Evolutionary conservation across 1,140 invertebrate species (phyloP).

Genomic region (Chrysomallon squamiferum): DNA sequence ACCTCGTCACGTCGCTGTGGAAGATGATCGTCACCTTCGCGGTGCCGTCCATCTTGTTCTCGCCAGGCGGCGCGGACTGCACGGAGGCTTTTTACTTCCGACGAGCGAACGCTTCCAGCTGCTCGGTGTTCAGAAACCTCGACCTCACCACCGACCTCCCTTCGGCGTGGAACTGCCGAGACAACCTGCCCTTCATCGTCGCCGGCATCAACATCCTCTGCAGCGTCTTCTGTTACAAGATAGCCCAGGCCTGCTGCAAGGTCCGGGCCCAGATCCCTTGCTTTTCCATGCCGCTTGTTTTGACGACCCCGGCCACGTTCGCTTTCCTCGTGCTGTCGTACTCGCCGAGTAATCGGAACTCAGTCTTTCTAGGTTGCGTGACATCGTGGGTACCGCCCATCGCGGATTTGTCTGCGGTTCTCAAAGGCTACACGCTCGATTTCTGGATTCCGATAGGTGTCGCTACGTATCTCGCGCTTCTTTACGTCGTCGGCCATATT

Average conservation of each 20-base stretch:
- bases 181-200: constrained; percentile 31
- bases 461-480: constrained; percentile 24
- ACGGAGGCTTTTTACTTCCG: constrained; percentile 19
- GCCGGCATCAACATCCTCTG: constrained; percentile 35
- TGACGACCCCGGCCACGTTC: constrained; percentile 42
- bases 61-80: constrained; percentile 15
- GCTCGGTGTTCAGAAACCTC: constrained; percentile 13
- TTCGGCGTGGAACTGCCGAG: constrained; percentile 15
- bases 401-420: constrained; percentile 11
- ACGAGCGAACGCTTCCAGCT: not conserved
- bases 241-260: constrained; percentile 41
- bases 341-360: constrained; percentile 11
- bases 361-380: constrained; percentile 56
- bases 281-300: constrained; percentile 39
- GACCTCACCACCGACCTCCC: constrained; percentile 1
- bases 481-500: constrained; percentile 32
- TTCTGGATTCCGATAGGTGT: constrained; percentile 19
- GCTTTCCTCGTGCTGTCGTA: constrained; percentile 25
- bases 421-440: constrained; percentile 8
- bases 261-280: constrained; percentile 42
- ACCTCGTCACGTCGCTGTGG: constrained; percentile 36
- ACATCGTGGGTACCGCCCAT: constrained; percentile 16
- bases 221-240: constrained; percentile 43
- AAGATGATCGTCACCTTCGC: constrained; percentile 43
- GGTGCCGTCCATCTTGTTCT: constrained; percentile 23